These are phyloP conservation scores for Rhagoletis pomonella DNA, from an alignment of 1,140 invertebrate genomes.

Conservation along the genomic window DNA sequence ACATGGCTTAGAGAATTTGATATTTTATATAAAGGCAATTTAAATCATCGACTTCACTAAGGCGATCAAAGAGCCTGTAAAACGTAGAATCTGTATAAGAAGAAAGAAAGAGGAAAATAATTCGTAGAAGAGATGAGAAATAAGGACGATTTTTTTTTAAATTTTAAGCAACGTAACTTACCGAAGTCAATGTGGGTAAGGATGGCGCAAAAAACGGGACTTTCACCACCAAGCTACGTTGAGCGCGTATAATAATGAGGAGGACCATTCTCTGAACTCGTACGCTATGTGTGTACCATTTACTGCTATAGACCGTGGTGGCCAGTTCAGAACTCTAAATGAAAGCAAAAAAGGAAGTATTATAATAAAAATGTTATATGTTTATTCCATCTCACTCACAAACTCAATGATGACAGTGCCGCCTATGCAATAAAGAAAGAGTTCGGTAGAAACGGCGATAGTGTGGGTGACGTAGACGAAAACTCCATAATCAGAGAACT, in stretches of 20 bases:
- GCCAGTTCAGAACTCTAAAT: slow-evolving; percentile 63
- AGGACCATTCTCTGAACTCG: slow-evolving; percentile 66
- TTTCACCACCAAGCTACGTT: slow-evolving; percentile 63
- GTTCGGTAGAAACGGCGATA: slow-evolving; percentile 62
- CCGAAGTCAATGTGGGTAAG: slow-evolving; percentile 65
- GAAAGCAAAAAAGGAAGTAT: background rate
- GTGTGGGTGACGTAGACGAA: slow-evolving; percentile 69
- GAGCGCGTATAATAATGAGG: slow-evolving; percentile 64
- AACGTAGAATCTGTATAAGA: slow-evolving; percentile 64
- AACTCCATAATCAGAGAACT: slow-evolving; percentile 69
- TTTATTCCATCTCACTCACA: slow-evolving; percentile 56
- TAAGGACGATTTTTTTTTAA: too few relatives aligned
- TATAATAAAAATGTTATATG: background rate
- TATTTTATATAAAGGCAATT: background rate
- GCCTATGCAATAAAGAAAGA: slow-evolving; percentile 67
- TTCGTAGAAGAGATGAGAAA: too few relatives aligned
- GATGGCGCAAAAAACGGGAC: slow-evolving; percentile 71
- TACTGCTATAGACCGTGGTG: slow-evolving; percentile 60
- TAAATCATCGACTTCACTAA: slow-evolving; percentile 67
- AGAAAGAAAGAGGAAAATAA: background rate
- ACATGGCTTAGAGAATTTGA: too few relatives aligned
- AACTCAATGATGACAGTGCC: slow-evolving; percentile 67
- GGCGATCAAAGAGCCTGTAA: slow-evolving; percentile 69
- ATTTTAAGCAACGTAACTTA: slow-evolving; percentile 35
- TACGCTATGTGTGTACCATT: slow-evolving; percentile 67